Base-by-base conservation (phyloP, 2,888 invertebrate species). In the Odontomyia ornata region DNA sequence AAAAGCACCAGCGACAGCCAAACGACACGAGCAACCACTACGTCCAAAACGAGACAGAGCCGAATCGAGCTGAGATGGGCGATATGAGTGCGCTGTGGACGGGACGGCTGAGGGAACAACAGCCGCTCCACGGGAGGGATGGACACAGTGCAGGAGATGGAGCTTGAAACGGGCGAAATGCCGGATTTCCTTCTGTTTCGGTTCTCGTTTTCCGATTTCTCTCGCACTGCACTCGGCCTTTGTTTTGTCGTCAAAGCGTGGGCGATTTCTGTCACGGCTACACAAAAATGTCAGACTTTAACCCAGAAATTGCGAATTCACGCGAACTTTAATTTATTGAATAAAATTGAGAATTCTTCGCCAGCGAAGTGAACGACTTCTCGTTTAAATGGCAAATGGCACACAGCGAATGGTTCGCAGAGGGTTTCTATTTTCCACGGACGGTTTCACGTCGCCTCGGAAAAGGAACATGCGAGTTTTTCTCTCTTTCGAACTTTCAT, bases 311-410 rank as follows among this genome's bases (percentile, higher is more conserved):
- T n/a, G n/a, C n/a, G n/a, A 36, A 36, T 36, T 36, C 36, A 36
- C 5, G 36, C 36, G 5, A 36, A 36, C 36, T 3, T 9, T 3
- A 5, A 36, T 9, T 36, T 36, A 9, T 9, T 36, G 15, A 52
- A 13, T 15, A 15, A 15, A 15, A 52, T 52, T 15, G 1, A 15
- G 52, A 18, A 36, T 5, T 5, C 36, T n/a, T 43, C 18, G 15
- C 15, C 18, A 5, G 28, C 23, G 21, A 28, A 62, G 75, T 56
- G 60, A 52, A 57, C 52, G 67, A 77, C 65, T 65, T 64, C 5
- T 75, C 72, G 75, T 47, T 75, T 76, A 60, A 77, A 76, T 77
- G 77, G 71, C 76, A 76, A 77, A 77, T 77, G 71, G 71, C 71
- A 76, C 75, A 71, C 64, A 1, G 27, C 18, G 43, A 21, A 36